Conservation (phyloP, 2,888 invertebrate genomes). For the Dendrolimus pini region DNA sequence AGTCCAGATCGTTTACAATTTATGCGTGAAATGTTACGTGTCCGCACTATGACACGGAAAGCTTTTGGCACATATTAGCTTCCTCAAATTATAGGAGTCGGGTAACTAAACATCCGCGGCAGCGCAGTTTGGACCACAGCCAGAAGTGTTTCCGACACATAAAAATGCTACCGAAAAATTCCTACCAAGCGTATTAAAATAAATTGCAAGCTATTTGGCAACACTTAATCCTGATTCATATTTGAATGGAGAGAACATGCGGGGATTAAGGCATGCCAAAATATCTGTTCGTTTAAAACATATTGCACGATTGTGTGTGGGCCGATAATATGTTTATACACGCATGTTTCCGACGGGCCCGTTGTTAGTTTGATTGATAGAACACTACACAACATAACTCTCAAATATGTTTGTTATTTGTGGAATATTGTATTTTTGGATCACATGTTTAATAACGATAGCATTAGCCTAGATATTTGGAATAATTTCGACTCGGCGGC, state of each 20-base stretch:
- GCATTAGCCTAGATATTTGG: conserved; percentile 2
- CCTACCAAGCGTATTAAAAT: conserved; percentile 73
- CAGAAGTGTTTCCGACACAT: conserved; percentile 75
- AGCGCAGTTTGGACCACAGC: conserved; percentile 58
- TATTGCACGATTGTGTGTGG: conserved; percentile 35
- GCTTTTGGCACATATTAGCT: conserved; percentile 68
- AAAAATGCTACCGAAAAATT: conserved; percentile 72
- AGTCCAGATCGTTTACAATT: conserved; percentile 43
- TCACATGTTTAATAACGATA: too few species aligned
- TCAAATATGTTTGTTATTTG: conserved; percentile 6
- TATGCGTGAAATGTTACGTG: conserved; percentile 39
- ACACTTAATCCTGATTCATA: conserved; percentile 76
- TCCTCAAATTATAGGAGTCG: conserved; percentile 68
- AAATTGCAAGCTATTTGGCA: conserved; percentile 75
- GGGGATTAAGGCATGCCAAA: conserved; percentile 64
- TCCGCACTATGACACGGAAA: conserved; percentile 49
- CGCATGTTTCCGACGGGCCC: conserved; percentile 29
- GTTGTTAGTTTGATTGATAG: conserved; percentile 28
- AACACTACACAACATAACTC: conserved; percentile 7
- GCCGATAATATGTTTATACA: conserved; percentile 34
- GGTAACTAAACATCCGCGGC: conserved; percentile 73
- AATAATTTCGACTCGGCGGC: conserved; percentile 10
- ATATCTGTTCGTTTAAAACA: conserved; percentile 47
- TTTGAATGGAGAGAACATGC: conserved; percentile 60
- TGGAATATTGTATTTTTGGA: conserved; percentile 20